Percentiles rank a stretch among this genome's conserved stretches.
Evolutionary conservation across 1,140 invertebrate genomes (phyloP).

Genomic region (Coelopa frigida): DNA sequence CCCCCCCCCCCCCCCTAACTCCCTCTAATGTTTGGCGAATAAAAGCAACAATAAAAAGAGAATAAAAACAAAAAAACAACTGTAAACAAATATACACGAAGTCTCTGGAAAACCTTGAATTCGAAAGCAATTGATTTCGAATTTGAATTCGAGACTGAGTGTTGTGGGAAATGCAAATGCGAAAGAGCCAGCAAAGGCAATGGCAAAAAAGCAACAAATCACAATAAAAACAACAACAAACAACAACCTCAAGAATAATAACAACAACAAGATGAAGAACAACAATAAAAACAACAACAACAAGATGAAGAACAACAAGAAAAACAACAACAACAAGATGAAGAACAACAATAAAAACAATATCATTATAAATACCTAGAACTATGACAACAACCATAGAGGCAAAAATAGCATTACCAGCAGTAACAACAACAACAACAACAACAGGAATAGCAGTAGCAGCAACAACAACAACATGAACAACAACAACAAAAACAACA

Average conservation of each 20-base stretch:
- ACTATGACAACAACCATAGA: no score
- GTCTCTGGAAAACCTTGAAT: conserved; percentile 7
- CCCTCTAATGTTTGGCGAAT: no score
- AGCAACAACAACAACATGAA: not conserved
- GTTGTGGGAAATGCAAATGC: conserved; percentile 8
- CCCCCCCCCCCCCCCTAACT: no score
- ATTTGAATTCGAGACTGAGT: no score
- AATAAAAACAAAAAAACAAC: conserved; percentile 4
- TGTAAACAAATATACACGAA: conserved; percentile 3
- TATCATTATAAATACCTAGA: no score
- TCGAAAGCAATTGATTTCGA: conserved; percentile 11
- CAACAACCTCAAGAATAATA: not conserved
- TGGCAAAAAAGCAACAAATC: not conserved
- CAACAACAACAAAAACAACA: no score
- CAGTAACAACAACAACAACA: not conserved
- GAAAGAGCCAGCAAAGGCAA: not conserved
- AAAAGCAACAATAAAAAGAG: conserved; percentile 2
- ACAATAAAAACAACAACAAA: conserved; percentile 3
- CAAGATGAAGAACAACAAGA: not conserved
- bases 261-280: not conserved
- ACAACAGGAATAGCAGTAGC: not conserved
- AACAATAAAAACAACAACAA: conserved; percentile 3
- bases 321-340: not conserved
- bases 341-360: no score
- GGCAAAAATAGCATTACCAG: not conserved